Conservation (phyloP, 2,113 vertebrate species). For the Calyptommatus sinebrachiatus region DNA sequence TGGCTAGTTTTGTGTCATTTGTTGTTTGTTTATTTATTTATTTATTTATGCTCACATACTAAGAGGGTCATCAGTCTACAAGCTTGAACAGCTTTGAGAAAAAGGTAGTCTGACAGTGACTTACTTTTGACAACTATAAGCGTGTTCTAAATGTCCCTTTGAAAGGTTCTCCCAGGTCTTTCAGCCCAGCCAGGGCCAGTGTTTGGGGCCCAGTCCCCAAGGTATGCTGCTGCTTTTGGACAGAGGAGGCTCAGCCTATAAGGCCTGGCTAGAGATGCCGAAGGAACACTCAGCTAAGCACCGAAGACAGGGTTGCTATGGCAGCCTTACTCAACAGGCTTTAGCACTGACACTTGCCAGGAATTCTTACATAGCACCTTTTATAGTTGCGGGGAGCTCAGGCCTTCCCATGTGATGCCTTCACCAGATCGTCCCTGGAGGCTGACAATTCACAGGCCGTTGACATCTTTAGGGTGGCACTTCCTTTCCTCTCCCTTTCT, state of each 20-base stretch:
- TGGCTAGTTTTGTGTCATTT: too few species aligned
- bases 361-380: constrained; percentile 31
- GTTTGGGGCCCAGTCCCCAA: neutral
- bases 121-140: neutral
- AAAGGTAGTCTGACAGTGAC: too few species aligned
- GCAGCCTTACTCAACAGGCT: constrained; percentile 54
- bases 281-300: constrained; percentile 40
- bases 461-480: constrained; percentile 7
- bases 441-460: constrained; percentile 30
- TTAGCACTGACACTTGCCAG: constrained; percentile 34
- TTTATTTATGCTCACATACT: too few species aligned
- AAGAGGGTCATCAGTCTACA: too few species aligned
- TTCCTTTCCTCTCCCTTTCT: neutral
- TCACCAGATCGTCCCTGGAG: constrained; percentile 5
- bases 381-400: constrained; percentile 17
- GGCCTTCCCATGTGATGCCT: constrained; percentile 20
- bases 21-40: too few species aligned
- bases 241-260: neutral
- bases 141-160: neutral
- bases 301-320: constrained; percentile 56
- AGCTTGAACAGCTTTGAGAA: too few species aligned
- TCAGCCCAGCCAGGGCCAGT: neutral
- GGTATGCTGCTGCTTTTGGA: neutral
- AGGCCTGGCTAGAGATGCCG: constrained; percentile 12
- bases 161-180: neutral